phyloP scores from a whole-genome alignment of 2,113 vertebrate genomes.

The Zosterops lateralis region DNA sequence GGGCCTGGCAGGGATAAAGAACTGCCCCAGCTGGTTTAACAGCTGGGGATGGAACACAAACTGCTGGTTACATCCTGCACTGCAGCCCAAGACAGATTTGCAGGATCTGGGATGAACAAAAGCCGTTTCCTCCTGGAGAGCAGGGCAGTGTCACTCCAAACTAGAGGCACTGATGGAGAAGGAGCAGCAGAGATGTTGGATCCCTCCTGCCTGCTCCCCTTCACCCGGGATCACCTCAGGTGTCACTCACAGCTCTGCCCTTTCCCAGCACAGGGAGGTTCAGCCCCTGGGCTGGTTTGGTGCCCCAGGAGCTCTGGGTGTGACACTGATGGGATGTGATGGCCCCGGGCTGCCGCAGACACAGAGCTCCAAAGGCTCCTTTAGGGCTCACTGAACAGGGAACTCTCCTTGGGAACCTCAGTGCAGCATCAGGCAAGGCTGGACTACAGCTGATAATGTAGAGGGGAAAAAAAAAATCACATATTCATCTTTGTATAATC shows the following conservation, averaged over 20 bases:
- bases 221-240: neutral
- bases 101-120: neutral
- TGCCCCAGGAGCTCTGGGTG: neutral
- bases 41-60: neutral
- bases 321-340: neutral
- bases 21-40: neutral
- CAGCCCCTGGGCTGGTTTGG: neutral
- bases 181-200: neutral
- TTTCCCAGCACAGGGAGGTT: neutral
- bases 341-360: neutral
- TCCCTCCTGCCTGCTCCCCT: neutral
- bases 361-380: neutral
- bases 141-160: neutral
- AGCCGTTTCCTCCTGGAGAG: neutral
- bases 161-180: neutral
- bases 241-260: neutral
- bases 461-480: fast-evolving
- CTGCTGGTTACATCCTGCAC: neutral
- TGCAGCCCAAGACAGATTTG: neutral
- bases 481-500: neutral
- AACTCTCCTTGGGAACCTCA: neutral
- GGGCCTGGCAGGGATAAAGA: neutral
- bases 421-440: neutral
- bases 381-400: neutral
- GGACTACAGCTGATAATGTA: neutral